Base-by-base conservation (phyloP, 2,888 invertebrate species). In the Psylliodes chrysocephalus region DNA sequence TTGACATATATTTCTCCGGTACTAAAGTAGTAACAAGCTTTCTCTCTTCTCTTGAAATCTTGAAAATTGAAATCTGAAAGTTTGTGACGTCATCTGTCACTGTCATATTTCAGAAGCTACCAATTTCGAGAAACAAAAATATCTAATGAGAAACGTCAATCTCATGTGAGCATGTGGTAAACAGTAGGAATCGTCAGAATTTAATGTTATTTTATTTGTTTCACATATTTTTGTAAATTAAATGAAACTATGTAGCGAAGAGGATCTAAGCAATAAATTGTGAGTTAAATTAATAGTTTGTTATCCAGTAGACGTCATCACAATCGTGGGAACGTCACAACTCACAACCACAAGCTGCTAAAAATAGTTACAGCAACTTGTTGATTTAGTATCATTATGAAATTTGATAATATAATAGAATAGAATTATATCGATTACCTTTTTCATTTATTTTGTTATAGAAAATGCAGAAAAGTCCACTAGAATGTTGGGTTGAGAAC, bases 401-500 rank as follows among this genome's bases (percentile, higher is more conserved):
- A 40, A 30, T 38, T 19, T 8, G 28, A 53, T 51, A 52, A n/a
- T n/a, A n/a, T n/a, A n/a, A n/a, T n/a, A n/a, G n/a, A 40, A 46
- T n/a, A 15, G 52, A 44, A 44, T 52, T 19, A 30, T 10, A 33
- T 52, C 35, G 30, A 52, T 33, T 51, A 25, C 8, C 8, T 30
- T n/a, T 44, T 59, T n/a, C 7, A 8, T 14, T 35, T n/a, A n/a
- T n/a, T 30, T 17, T 30, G 19, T 40, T 55, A 51, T 33, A 42
- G 28, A 54, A 57, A 57, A 79, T 79, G 79, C 87, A 88, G 61
- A 89, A 88, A 77, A 88, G 89, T 69, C 87, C 89, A 51, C 89
- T 92, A 54, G 91, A 92, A 77, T 89, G 90, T 83, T 92, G 91
- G 91, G 86, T 91, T 68, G 90, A 91, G 76, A 89, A 90, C 5